Evolutionary conservation across 1,140 invertebrate genomes (phyloP), one percentile per base, ranked within the genome.

Genomic region (Dryas iulia): DNA sequence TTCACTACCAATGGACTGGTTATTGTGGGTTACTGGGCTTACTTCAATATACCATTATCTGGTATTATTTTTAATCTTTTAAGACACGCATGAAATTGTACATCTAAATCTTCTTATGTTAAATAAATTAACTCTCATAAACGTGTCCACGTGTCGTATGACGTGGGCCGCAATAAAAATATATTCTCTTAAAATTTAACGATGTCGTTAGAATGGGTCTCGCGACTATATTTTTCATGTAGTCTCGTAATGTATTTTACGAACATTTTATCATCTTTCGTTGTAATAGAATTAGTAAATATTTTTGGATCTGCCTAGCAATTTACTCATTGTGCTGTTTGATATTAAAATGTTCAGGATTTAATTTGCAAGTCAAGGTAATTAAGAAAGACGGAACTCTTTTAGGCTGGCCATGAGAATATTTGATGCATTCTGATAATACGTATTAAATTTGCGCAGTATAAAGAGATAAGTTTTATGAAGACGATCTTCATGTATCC

Each of bases 21-120:
- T 84, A 88, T 90, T 91, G 87, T 91, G 85, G 89, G 89, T 91
- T 89, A 91, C 89, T 91, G 82, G 87, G 89, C 39, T 47, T 21
- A 47, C 39, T 47, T 18, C 39, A 47, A 1, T 21, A n/a, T 47
- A 21, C 39, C 39, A 47, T 47, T 47, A 47, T 18, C 39, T 47
- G 18, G 18, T 47, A 18, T 47, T 47, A 47, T 47, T 47, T 47
- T 47, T 47, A 47, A 47, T 47, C 39, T 3, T 47, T 39, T 18
- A 0, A 47, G 21, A 47, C 10, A 47, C 21, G 8, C 18, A 2
- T 47, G 0, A 39, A 39, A 39, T 39, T n/a, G 1, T 39, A 14
- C 33, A n/a, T 47, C 18, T 21, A 11, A 8, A 47, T 47, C 18
- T 47, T 47, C 8, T 47, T 47, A 47, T 47, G 14, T 18, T 47